A percentile compares a stretch with the other conserved stretches of the same genome.
phyloP scores from a whole-genome alignment of 2,113 vertebrate species.

The Clupea harengus region DNA sequence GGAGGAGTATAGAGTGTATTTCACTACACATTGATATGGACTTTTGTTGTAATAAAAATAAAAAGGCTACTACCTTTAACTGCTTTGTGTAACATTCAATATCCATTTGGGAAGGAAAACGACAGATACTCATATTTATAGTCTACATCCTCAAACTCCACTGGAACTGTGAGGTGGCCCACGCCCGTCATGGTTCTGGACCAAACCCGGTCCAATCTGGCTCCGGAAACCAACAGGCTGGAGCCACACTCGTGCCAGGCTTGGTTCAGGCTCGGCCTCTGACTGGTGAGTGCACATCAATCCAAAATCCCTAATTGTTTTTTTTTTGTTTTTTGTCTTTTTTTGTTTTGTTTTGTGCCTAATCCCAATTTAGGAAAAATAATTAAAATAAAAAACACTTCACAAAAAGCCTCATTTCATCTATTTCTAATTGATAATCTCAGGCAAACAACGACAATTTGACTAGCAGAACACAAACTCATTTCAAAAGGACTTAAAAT shows the following conservation, averaged over 20 bases:
- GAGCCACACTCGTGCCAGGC: background rate
- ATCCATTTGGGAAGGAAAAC: slow-evolving; percentile 54
- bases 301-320: background rate
- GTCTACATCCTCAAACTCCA: background rate
- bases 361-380: slow-evolving; percentile 46
- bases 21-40: slow-evolving; percentile 66
- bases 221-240: background rate
- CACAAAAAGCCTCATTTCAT: slow-evolving; percentile 50
- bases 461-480: slow-evolving; percentile 48
- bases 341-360: slow-evolving; percentile 27
- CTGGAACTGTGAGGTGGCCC: background rate
- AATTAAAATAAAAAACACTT: slow-evolving; percentile 45
- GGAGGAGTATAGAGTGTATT: slow-evolving; percentile 66
- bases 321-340: background rate
- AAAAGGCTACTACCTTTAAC: slow-evolving; percentile 58
- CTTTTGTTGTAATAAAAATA: slow-evolving; percentile 57
- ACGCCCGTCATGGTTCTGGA: background rate
- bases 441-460: slow-evolving; percentile 54
- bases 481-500: slow-evolving; percentile 61
- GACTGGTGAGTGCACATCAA: background rate
- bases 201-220: background rate
- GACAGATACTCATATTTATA: slow-evolving; percentile 16
- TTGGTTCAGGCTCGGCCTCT: background rate
- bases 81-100: slow-evolving; percentile 69
- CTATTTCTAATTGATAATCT: slow-evolving; percentile 47